These are phyloP conservation scores for Colaptes auratus DNA, from an alignment of 2,113 vertebrate species.

Conservation along the genomic window DNA sequence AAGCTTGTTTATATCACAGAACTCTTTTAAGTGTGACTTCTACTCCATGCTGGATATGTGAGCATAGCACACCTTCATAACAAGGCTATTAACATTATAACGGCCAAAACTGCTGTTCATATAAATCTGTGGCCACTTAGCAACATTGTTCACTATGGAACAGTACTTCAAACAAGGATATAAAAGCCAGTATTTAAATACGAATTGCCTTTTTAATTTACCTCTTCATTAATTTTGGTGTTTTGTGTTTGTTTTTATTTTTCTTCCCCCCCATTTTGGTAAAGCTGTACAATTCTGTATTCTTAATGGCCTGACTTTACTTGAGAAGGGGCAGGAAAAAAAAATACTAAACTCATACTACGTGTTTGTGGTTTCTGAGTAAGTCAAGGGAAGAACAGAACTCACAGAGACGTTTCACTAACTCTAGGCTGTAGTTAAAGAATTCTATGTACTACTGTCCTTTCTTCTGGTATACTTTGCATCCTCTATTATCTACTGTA, in stretches of 20 bases:
- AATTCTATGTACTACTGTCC: neutral
- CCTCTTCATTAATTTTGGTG: neutral
- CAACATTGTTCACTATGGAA: neutral
- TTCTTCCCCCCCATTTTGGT: neutral
- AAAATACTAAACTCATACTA: neutral
- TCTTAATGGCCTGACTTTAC: neutral
- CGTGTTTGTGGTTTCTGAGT: neutral
- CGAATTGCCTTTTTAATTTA: neutral
- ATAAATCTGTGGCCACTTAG: neutral
- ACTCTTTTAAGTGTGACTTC: neutral
- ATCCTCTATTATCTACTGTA: neutral
- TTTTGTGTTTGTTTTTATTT: too few species aligned
- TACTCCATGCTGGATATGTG: neutral
- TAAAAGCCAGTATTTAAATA: neutral
- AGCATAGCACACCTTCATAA: neutral
- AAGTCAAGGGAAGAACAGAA: neutral
- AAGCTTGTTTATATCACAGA: neutral
- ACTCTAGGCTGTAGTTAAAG: neutral
- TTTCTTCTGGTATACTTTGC: neutral
- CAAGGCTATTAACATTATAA: neutral
- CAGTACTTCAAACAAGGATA: neutral
- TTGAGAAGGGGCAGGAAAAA: neutral
- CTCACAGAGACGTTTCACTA: neutral
- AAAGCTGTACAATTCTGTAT: neutral
- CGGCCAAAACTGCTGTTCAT: neutral